phyloP scores from a whole-genome alignment of 2,797 vertebrate genomes.

The Enteromius mattozi region DNA sequence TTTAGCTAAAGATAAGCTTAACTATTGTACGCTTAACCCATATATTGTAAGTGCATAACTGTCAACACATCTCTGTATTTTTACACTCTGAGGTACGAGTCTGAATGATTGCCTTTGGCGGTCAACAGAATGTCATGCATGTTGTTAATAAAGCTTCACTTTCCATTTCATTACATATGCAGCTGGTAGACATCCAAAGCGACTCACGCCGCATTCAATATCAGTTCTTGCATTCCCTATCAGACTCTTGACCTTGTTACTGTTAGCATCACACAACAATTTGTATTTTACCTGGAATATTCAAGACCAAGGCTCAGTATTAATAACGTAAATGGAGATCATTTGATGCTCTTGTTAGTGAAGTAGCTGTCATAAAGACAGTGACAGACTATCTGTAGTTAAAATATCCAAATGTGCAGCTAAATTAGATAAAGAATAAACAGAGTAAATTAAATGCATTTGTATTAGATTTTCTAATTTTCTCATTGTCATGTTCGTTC shows the following conservation, averaged over 20 bases:
- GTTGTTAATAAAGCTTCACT: neutral
- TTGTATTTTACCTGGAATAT: neutral
- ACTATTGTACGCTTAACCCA: neutral
- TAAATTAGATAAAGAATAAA: conserved; percentile 9
- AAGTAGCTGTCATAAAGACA: neutral
- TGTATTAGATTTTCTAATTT: neutral
- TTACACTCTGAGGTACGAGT: neutral
- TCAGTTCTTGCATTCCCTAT: neutral
- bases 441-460: neutral
- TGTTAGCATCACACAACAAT: neutral
- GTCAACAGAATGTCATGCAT: neutral
- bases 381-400: neutral
- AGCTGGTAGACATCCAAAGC: neutral
- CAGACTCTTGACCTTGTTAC: conserved; percentile 5
- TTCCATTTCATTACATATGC: conserved; percentile 12
- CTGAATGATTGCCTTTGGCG: neutral
- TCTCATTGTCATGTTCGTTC: neutral
- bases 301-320: neutral
- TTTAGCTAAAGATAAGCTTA: neutral
- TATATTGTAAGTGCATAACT: neutral
- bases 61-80: neutral
- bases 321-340: neutral
- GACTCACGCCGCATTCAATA: neutral
- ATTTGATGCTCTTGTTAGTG: neutral
- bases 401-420: neutral